Evolutionary conservation across 2,113 vertebrate genomes (phyloP), one percentile per base, ranked within the genome.

Genomic region (Pantherophis guttatus): DNA sequence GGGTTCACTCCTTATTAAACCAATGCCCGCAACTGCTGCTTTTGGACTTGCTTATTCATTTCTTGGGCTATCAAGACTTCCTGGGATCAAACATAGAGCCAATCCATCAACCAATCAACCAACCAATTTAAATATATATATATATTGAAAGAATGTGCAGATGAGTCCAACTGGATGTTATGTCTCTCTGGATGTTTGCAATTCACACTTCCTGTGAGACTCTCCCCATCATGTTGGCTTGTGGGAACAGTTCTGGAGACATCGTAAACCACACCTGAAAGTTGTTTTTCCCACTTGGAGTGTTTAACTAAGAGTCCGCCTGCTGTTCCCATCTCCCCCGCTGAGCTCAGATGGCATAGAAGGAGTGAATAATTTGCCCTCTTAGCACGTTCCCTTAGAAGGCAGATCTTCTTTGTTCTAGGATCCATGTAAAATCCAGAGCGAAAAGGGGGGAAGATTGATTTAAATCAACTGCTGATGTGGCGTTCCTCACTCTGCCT

Each of bases 351-450:
- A 96, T 94, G 94, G 96, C 92, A 96, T 19, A 93, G 88, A 95
- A 94, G 96, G 97, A 97, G 95, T 96, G 95, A 96, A 94, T 95
- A 97, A 97, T 96, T 96, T 96, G 97, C 97, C 97, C 97, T 97
- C 96, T 97, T 97, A 96, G 96, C 97, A 97, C 96, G 96, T 97
- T 97, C 94, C 95, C 95, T 95, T 94, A 0, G 11, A 96, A 93
- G 96, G 96, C 94, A 95, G 93, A 94, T 91, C 91, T 96, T 94
- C 96, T 94, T 94, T 94, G 92, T 48, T 90, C 94, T 88, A 88
- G 94, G 94, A 92, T 93, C 88, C 93, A 88, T 0, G 1, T 8
- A 95, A 96, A 96, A 96, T 94, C 89, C 93, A 96, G 94, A 94
- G 93, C 0, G 21, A 59, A 24, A 59, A 5, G 91, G 65, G 89